Base-by-base conservation (phyloP, 1,140 invertebrate genomes). In the Atopsyche davidsoni region DNA sequence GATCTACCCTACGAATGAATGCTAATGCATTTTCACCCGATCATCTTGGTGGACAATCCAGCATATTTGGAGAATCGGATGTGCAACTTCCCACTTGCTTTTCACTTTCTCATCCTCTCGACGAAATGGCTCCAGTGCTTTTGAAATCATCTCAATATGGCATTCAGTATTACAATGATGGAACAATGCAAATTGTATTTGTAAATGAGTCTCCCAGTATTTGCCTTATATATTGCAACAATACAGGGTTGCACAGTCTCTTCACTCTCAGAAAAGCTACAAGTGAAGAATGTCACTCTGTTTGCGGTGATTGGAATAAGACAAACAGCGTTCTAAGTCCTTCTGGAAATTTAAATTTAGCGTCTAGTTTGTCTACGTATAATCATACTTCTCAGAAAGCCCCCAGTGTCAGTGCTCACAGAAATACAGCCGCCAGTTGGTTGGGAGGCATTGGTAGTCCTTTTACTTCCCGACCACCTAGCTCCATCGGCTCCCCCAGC, bases 71-170 rank as follows among this genome's bases (percentile, higher is more conserved):
- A 35, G 69, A 72, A 19, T 60, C 63, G 3, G 70, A 72, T 32
- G 63, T 65, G 39, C 62, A 64, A 2, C 64, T 85, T 58, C 83
- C 86, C 1, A 80, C 80, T 1, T 73, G 89, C 34, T 95, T 89
- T 69, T 91, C 89, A 22, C 69, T 95, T 55, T 76, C 84, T 16
- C 89, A 95, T 77, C 90, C 91, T 1, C 70, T 95, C 22, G 87
- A 94, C 71, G 92, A 95, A 72, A 85, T 93, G 22, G 82, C 83
- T 44, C 91, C 91, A 3, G 78, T 94, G 22, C 72, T 92, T 4
- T 79, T 86, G 25, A 87, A 85, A 61, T 62, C 69, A 2, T 49
- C 67, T 0, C 78, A 79, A 59, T 43, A 35, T 19, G 78, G 79
- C 60, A 11, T 47, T 14, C 72, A 76, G 35, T 70, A 75, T 41